These are phyloP conservation scores for Melieria omissa DNA, from an alignment of 2,888 invertebrate genomes.

Conservation along the genomic window DNA sequence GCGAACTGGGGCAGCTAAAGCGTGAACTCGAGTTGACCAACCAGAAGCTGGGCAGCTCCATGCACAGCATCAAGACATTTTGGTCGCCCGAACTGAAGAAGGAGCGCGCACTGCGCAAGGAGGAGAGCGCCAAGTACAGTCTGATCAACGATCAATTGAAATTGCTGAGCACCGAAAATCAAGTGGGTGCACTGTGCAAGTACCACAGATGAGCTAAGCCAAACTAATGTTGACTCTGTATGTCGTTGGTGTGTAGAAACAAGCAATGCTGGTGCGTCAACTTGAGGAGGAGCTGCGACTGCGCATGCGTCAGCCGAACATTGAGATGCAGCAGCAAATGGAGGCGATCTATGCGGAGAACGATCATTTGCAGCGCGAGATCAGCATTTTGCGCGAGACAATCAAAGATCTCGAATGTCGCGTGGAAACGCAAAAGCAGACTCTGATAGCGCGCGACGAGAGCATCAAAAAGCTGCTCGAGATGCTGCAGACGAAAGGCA, in stretches of 20 bases:
- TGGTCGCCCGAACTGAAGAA: conserved; percentile 99
- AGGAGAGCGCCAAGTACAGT: conserved; percentile 97
- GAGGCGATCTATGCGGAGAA: conserved; percentile 93
- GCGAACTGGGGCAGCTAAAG: conserved; percentile 90
- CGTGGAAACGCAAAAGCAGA: conserved; percentile 98
- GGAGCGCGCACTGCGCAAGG: conserved; percentile 94
- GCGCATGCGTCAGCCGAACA: conserved; percentile 88
- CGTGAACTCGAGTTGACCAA: conserved; percentile 95
- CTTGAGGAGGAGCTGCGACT: conserved; percentile 91
- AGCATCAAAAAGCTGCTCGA: conserved; percentile 98
- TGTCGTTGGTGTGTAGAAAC: conserved; percentile 75
- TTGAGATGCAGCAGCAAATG: conserved; percentile 92
- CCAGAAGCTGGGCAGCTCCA: conserved; percentile 97
- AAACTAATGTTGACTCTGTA: background rate
- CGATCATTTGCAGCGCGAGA: conserved; percentile 92
- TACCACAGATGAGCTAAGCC: background rate
- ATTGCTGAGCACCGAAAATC: conserved; percentile 94
- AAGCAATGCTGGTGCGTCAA: conserved; percentile 93
- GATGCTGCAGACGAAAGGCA: conserved; percentile 97
- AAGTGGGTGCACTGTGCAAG: conserved; percentile 74
- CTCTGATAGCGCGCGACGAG: conserved; percentile 94
- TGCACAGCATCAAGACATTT: conserved; percentile 99
- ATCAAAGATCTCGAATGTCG: conserved; percentile 97
- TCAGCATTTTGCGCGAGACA: conserved; percentile 91
- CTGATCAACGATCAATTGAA: conserved; percentile 97